phyloP scores from a whole-genome alignment of 2,888 invertebrate species.

The Temnothorax unifasciatus region DNA sequence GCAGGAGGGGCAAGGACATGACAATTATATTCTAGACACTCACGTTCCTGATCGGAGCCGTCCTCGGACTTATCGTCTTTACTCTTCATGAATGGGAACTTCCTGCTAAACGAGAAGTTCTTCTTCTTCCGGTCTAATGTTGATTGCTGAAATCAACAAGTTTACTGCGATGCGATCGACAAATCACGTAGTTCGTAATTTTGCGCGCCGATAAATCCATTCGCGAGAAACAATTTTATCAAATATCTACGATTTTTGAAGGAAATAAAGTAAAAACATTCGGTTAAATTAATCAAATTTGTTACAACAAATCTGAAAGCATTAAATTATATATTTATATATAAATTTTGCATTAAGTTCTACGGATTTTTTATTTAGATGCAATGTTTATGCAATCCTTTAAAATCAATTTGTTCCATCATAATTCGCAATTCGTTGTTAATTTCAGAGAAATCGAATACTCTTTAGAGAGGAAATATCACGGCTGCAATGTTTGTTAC shows the following conservation, averaged over 20 bases:
- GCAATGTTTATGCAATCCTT: neutral
- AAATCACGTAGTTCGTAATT: neutral
- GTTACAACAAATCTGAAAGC: neutral
- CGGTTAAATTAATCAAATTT: neutral
- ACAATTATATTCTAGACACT: constrained; percentile 87
- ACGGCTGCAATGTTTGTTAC: neutral
- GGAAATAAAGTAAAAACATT: neutral
- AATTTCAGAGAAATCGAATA: neutral
- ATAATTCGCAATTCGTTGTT: neutral
- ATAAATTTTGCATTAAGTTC: neutral
- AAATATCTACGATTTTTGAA: neutral
- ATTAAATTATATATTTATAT: neutral
- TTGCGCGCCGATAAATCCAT: neutral
- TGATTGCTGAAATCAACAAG: constrained; percentile 90
- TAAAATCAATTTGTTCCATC: neutral
- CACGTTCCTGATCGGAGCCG: constrained; percentile 99
- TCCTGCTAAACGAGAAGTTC: constrained; percentile 98
- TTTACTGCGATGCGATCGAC: constrained; percentile 19
- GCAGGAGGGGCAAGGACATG: constrained; percentile 70
- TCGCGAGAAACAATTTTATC: neutral
- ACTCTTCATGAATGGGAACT: constrained; percentile 99
- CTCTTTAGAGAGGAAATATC: neutral
- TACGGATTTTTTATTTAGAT: neutral
- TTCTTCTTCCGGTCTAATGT: constrained; percentile 98
- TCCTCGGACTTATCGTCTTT: constrained; percentile 99